A percentile compares a stretch with the other conserved stretches of the same genome.
These are phyloP conservation scores for Atta cephalotes DNA, from an alignment of 1,140 invertebrate genomes.

Conservation along the genomic window DNA sequence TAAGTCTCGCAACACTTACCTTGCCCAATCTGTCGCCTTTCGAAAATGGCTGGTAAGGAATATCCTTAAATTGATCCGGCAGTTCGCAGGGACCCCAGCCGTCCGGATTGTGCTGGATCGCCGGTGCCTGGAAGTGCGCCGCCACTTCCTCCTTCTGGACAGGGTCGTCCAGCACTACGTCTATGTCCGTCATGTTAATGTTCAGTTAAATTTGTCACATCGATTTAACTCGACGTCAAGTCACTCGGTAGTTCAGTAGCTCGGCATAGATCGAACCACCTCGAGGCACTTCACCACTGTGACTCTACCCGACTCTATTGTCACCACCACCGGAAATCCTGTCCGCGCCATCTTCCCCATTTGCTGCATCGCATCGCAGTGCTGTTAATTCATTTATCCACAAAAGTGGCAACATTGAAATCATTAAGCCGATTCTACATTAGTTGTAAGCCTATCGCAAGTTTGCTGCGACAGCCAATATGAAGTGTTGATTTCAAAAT, in stretches of 20 bases:
- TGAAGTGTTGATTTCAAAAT: no score
- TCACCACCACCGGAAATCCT: conserved; percentile 23
- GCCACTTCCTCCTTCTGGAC: conserved; percentile 74
- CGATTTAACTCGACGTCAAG: conserved; percentile 30
- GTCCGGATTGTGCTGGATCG: conserved; percentile 94
- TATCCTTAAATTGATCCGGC: conserved; percentile 98
- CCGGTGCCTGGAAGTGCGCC: conserved; percentile 89
- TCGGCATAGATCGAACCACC: not conserved
- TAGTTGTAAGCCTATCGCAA: no score
- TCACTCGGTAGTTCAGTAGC: no score
- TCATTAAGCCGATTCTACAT: not conserved
- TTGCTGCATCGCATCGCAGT: not conserved
- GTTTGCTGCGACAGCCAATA: no score
- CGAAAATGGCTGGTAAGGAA: conserved; percentile 99
- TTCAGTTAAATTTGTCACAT: not conserved
- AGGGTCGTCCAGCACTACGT: conserved; percentile 68
- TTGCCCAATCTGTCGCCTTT: conserved; percentile 98
- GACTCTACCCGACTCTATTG: no score
- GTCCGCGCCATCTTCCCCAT: not conserved
- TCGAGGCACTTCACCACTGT: not conserved
- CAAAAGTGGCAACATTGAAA: not conserved
- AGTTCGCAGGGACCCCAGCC: conserved; percentile 98
- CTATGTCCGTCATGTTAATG: conserved; percentile 66
- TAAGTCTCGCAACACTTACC: conserved; percentile 84
- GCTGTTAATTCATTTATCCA: not conserved